Evolutionary conservation across 2,888 invertebrate genomes (phyloP).

Genomic region (Ophion costatus): DNA sequence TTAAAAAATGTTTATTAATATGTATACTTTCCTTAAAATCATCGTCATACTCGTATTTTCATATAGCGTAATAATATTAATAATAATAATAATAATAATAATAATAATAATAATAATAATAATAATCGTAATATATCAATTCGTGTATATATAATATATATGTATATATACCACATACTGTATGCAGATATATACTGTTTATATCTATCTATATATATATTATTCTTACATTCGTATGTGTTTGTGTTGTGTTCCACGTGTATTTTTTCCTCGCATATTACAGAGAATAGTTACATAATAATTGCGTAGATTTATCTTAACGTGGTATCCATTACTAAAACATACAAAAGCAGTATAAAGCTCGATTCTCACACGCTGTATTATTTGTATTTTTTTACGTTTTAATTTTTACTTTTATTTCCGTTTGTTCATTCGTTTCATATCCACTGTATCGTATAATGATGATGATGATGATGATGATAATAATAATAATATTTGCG

Average conservation of each 20-base stretch:
- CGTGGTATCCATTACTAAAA: constrained; percentile 80
- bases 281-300: constrained; percentile 67
- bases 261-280: constrained; percentile 62
- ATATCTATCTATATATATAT: constrained; percentile 72
- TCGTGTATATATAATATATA: constrained; percentile 69
- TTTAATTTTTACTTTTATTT: constrained; percentile 38
- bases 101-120: constrained; percentile 70
- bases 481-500: constrained; percentile 67
- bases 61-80: constrained; percentile 76
- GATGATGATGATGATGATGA: too few relatives aligned
- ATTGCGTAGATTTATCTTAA: constrained; percentile 69
- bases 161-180: constrained; percentile 62
- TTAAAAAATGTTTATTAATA: constrained; percentile 83
- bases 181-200: constrained; percentile 69
- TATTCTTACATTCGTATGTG: constrained; percentile 72
- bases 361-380: constrained; percentile 81
- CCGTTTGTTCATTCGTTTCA: constrained; percentile 46
- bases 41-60: constrained; percentile 81
- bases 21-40: constrained; percentile 83
- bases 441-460: constrained; percentile 37
- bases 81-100: constrained; percentile 63
- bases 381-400: constrained; percentile 38
- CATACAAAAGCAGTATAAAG: constrained; percentile 83
- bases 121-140: constrained; percentile 72
- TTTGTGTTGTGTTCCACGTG: constrained; percentile 77